Evolutionary conservation across 2,113 vertebrate genomes (phyloP).

Genomic region (Rana temporaria): DNA sequence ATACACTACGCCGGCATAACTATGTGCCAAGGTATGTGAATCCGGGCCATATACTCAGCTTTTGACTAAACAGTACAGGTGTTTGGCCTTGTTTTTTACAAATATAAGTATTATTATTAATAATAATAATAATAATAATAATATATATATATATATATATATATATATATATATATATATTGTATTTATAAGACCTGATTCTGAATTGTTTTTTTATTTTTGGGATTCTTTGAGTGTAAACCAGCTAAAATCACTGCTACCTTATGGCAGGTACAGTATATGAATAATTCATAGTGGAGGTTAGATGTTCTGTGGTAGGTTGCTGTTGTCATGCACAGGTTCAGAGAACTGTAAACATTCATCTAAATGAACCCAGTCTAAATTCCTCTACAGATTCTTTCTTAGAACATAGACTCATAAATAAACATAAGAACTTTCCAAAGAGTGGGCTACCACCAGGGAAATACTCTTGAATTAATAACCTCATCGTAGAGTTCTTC

Average conservation of each 20-base stretch:
- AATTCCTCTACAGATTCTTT: slow-evolving; percentile 38
- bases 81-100: too few relatives aligned
- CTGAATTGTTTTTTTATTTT: background rate
- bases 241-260: background rate
- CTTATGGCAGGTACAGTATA: background rate
- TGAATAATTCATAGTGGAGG: slow-evolving; percentile 46
- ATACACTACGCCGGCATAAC: too few relatives aligned
- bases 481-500: slow-evolving; percentile 45
- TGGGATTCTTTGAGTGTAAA: background rate
- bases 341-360: slow-evolving; percentile 49
- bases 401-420: slow-evolving; percentile 46
- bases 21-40: too few relatives aligned
- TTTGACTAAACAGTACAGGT: too few relatives aligned
- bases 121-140: too few relatives aligned
- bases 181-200: too few relatives aligned
- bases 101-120: too few relatives aligned
- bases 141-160: too few relatives aligned
- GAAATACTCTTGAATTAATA: slow-evolving; percentile 56
- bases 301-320: slow-evolving; percentile 23
- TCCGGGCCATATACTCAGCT: too few relatives aligned
- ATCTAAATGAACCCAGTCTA: slow-evolving; percentile 49
- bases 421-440: slow-evolving; percentile 51
- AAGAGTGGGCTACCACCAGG: slow-evolving; percentile 46
- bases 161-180: too few relatives aligned
- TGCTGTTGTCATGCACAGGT: slow-evolving; percentile 47